Base-by-base conservation (phyloP, 2,113 vertebrate genomes). In the Lagopus muta region DNA sequence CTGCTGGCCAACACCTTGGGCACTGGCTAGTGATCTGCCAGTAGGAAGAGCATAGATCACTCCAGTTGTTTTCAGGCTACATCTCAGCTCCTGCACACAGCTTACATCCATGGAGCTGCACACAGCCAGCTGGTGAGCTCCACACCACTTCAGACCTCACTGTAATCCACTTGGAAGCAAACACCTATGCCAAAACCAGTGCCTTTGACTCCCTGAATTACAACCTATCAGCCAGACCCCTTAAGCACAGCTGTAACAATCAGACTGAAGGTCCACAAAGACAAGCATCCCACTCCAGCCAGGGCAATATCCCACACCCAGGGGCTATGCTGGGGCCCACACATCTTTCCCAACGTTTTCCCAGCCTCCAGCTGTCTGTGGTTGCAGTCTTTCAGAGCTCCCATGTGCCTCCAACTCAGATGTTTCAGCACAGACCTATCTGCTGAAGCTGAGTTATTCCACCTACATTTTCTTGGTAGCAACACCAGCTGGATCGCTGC, bases 61-160 rank as follows among this genome's bases (percentile, higher is more conserved):
- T 11, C 45, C 82, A 70, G 48, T 78, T 32, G 67, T 6, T 74
- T 3, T 8, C 72, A 74, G 10, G 32, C 40, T 65, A 4, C 7
- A 2, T 5, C 52, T 36, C 88, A 66, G 64, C 69, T 32, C 61
- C 70, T 36, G 22, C 74, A 25, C 43, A 2, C 16, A 69, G 0
- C 32, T 42, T 69, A 27, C 48, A 27, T 11, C 20, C 8, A 0
- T 3, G 10, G 42, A 71, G n/a, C 47, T 25, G 0, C 8, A 16
- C 9, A 3, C 58, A 42, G 60, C 8, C 42, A 25, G 4, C 32
- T n/a, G 28, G 21, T 11, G 52, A 36, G 55, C 43, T 42, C 20
- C 36, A 34, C 42, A 13, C 4, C 54, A 60, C 27, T 25, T 22
- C 76, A 54, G 32, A 24, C 24, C 42, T 42, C 43, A 16, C 28